Percentiles rank a stretch among this genome's conserved stretches.
phyloP scores from a whole-genome alignment of 2,797 vertebrate species.

The Myripristis murdjan region DNA sequence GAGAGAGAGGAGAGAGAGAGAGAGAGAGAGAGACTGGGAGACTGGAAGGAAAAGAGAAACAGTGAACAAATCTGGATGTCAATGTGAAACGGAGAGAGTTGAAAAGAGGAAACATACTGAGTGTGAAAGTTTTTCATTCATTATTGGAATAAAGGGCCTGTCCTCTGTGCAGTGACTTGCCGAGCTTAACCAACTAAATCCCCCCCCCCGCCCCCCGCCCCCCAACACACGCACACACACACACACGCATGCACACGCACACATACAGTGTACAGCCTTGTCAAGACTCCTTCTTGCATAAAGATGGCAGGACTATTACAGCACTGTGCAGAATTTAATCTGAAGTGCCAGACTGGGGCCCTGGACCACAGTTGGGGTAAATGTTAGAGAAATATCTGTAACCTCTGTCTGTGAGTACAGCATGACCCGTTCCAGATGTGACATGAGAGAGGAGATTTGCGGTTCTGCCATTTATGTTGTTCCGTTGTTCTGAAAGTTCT shows the following conservation, averaged over 20 bases:
- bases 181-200: slow-evolving; percentile 27
- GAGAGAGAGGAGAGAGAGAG: slow-evolving; percentile 21
- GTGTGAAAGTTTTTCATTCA: slow-evolving; percentile 30
- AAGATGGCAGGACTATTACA: slow-evolving; percentile 69
- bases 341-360: slow-evolving; percentile 70
- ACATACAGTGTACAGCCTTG: slow-evolving; percentile 32
- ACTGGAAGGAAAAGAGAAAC: slow-evolving; percentile 26
- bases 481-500: slow-evolving; percentile 37
- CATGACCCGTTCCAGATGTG: slow-evolving; percentile 72
- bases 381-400: slow-evolving; percentile 58
- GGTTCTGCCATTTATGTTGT: slow-evolving; percentile 18
- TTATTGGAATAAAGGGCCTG: slow-evolving; percentile 42
- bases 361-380: slow-evolving; percentile 58
- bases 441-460: slow-evolving; percentile 43
- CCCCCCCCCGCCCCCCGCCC: slow-evolving; percentile 14
- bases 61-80: slow-evolving; percentile 23
- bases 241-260: background rate
- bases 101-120: slow-evolving; percentile 1
- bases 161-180: slow-evolving; percentile 4
- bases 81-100: slow-evolving; percentile 13
- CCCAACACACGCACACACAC: background rate
- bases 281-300: slow-evolving; percentile 50
- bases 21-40: slow-evolving; percentile 30
- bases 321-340: slow-evolving; percentile 70
- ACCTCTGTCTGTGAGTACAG: slow-evolving; percentile 41